These are phyloP conservation scores for Apeira syringaria DNA, from an alignment of 2,888 invertebrate genomes.

Conservation along the genomic window DNA sequence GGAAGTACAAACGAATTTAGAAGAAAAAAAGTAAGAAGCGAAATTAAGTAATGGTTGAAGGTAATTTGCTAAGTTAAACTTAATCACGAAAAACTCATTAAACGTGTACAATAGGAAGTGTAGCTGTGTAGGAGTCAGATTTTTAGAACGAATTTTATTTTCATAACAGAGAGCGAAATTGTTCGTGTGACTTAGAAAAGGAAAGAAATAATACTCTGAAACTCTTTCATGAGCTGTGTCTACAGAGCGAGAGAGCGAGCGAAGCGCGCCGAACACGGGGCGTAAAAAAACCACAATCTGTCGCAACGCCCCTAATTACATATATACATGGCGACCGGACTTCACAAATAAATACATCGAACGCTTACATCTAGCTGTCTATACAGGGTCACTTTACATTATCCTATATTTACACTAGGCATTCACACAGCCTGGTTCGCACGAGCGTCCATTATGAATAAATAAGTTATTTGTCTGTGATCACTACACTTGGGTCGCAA, in stretches of 20 bases:
- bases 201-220: constrained; percentile 5
- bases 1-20: too few species aligned
- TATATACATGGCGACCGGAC: constrained; percentile 77
- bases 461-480: constrained; percentile 68
- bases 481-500: constrained; percentile 91
- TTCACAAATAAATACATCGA: constrained; percentile 78
- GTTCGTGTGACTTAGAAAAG: not conserved
- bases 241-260: constrained; percentile 1
- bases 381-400: constrained; percentile 82
- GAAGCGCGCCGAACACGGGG: constrained; percentile 21
- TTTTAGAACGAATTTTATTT: not conserved
- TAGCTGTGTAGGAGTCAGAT: not conserved
- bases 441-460: constrained; percentile 76
- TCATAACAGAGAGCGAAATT: not conserved
- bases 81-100: not conserved
- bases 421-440: constrained; percentile 69
- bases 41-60: too few species aligned
- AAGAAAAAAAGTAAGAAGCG: not conserved
- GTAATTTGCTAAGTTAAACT: not conserved
- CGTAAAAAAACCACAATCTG: constrained; percentile 48
- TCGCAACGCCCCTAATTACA: constrained; percentile 44
- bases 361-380: constrained; percentile 77
- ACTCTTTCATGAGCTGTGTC: constrained; percentile 6
- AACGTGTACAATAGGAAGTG: not conserved
- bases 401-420: constrained; percentile 80